These are phyloP conservation scores for Pseudopipra pipra DNA, from an alignment of 2,113 vertebrate genomes.

Conservation along the genomic window DNA sequence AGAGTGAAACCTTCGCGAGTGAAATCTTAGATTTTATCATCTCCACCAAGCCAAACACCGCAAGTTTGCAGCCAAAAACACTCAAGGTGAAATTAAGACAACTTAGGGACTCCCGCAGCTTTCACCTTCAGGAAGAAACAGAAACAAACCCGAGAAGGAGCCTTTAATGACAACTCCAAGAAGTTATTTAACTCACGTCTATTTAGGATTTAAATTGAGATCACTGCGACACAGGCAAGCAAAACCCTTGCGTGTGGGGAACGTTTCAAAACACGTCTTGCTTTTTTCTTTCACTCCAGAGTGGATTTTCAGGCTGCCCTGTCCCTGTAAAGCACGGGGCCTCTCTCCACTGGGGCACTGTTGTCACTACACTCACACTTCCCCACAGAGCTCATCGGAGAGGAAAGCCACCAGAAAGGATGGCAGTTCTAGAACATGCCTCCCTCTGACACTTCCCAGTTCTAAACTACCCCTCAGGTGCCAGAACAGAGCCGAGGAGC, in stretches of 20 bases:
- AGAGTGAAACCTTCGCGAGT: background rate
- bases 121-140: background rate
- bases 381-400: fast-evolving
- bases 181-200: background rate
- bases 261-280: background rate
- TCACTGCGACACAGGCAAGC: background rate
- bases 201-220: background rate
- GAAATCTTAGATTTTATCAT: background rate
- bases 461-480: background rate
- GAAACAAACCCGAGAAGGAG: background rate
- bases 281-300: background rate
- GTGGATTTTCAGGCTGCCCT: background rate
- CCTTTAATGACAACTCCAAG: background rate
- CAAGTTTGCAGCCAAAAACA: background rate
- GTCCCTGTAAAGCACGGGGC: background rate
- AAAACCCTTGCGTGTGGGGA: background rate
- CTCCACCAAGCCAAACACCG: background rate
- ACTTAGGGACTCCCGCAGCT: background rate
- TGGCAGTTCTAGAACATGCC: background rate
- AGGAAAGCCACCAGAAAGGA: background rate
- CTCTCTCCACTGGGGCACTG: background rate
- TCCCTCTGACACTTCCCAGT: background rate
- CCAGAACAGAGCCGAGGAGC: background rate
- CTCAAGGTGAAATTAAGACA: background rate
- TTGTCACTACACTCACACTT: background rate